Base-by-base conservation (phyloP, 2,113 vertebrate species). In the Phasianus colchicus region DNA sequence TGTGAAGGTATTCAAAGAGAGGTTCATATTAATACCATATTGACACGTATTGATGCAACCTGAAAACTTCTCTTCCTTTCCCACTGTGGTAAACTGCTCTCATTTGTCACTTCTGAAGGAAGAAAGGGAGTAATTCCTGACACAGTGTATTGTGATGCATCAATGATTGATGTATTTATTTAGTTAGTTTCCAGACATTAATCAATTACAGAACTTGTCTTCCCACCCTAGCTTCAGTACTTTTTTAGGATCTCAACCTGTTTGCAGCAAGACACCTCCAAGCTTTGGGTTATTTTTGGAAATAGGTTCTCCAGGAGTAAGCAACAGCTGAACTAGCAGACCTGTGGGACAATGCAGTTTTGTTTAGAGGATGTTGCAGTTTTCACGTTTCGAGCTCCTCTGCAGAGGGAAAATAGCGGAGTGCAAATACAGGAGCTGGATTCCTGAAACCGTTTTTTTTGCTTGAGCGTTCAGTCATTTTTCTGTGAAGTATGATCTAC, bases 31-130 rank as follows among this genome's bases (percentile, higher is more conserved):
- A 60, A 86, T 65, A 32, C 5, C 13, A 8, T 75, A 81, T 78
- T 83, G 85, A 81, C 21, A 34, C 48, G 30, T 91, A 58, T 72
- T 75, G 76, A 78, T 82, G 77, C 58, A 89, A 45, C 9, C 9
- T 57, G 52, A 84, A 88, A 90, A 66, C 30, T 32, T 43, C 38
- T 80, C 13, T 77, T 20, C 13, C 3, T 77, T 95, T 91, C 63
- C 13, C 21, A 32, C 17, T 5, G 9, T 36, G n/a, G 83, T 86
- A 85, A 86, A 79, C 71, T 79, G 47, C 76, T 86, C 75, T 83
- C 57, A 83, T 86, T 79, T 86, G 27, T 91, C 86, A 84, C 54
- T 63, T 94, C 27, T 81, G 72, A 86, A 90, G 79, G 76, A 90
- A 48, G 16, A 36, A 75, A 43, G 65, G 80, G 91, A 90, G 36